Evolutionary conservation across 2,113 vertebrate species (phyloP).

Genomic region (Coracopsis vasa): DNA sequence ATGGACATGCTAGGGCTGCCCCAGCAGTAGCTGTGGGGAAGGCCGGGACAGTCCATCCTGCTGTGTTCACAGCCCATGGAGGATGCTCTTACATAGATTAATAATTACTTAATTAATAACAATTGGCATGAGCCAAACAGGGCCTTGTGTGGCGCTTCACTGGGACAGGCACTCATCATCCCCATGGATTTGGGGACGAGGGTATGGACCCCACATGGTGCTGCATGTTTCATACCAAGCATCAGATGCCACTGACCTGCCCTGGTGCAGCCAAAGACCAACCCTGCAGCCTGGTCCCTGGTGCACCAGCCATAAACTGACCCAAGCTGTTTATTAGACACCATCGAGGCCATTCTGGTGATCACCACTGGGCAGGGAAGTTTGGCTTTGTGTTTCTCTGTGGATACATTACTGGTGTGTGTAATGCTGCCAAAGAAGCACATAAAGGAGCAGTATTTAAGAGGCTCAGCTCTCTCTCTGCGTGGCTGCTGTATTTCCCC

Average conservation of each 20-base stretch:
- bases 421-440: background rate
- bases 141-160: fast-evolving
- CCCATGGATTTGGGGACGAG: fast-evolving
- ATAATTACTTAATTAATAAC: background rate
- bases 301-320: background rate
- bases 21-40: fast-evolving
- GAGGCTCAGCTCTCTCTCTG: background rate
- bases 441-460: background rate
- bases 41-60: background rate
- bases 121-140: background rate
- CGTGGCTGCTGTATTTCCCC: background rate
- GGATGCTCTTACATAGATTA: background rate
- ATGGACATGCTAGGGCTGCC: background rate
- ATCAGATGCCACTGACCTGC: background rate
- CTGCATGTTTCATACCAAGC: background rate
- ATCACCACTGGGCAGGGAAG: fast-evolving
- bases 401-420: background rate
- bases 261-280: background rate
- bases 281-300: too few species aligned
- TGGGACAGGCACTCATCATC: fast-evolving
- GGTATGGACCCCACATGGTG: fast-evolving
- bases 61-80: fast-evolving
- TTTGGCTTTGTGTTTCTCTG: background rate
- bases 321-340: background rate
- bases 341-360: background rate